phyloP scores from a whole-genome alignment of 2,888 invertebrate genomes.

The Fragum whitleyi region DNA sequence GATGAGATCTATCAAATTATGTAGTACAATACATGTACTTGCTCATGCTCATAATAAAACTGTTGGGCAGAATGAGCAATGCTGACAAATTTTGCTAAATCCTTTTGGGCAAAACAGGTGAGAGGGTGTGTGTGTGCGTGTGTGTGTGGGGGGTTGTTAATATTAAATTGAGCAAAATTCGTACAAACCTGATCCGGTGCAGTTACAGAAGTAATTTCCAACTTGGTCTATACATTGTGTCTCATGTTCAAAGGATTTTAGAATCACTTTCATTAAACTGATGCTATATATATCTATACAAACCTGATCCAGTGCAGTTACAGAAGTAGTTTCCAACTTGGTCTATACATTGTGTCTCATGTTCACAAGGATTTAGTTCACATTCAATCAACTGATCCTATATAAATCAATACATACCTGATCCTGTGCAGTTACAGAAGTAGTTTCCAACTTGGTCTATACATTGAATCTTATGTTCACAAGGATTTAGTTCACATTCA shows the following conservation, averaged over 20 bases:
- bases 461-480: conserved; percentile 76
- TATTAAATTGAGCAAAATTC: too few relatives aligned
- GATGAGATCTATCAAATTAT: too few relatives aligned
- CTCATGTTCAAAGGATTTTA: conserved; percentile 84
- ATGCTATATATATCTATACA: conserved; percentile 20
- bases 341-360: conserved; percentile 75
- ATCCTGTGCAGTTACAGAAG: conserved; percentile 76
- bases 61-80: too few relatives aligned
- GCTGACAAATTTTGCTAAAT: too few relatives aligned
- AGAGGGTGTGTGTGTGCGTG: too few relatives aligned
- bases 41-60: too few relatives aligned
- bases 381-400: too few relatives aligned
- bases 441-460: conserved; percentile 68
- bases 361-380: conserved; percentile 84
- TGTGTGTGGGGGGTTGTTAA: too few relatives aligned
- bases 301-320: conserved; percentile 79
- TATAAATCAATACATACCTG: conserved; percentile 69
- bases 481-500: conserved; percentile 87
- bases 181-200: conserved; percentile 75
- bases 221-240: conserved; percentile 72
- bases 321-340: conserved; percentile 70
- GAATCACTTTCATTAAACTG: conserved; percentile 87
- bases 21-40: too few relatives aligned
- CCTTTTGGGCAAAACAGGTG: too few relatives aligned
- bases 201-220: conserved; percentile 74